These are phyloP conservation scores for Sinhomidia bicolor DNA, from an alignment of 2,888 invertebrate genomes.

Conservation along the genomic window DNA sequence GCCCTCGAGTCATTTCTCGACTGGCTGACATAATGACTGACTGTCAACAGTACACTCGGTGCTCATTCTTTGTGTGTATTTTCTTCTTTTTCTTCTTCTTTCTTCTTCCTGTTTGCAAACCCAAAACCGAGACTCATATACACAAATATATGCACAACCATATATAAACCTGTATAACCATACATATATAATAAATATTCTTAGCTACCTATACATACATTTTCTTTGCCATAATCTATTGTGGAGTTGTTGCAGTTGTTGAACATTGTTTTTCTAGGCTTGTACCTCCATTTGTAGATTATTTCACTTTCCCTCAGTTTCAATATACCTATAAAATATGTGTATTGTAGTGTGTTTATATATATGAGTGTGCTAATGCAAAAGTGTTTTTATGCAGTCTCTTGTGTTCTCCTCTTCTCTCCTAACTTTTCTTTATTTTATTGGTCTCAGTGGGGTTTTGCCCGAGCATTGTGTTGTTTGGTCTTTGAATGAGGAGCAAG, in stretches of 20 bases:
- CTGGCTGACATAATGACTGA: constrained; percentile 63
- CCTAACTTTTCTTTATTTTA: constrained; percentile 50
- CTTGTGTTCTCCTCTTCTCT: constrained; percentile 31
- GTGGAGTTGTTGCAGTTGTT: neutral
- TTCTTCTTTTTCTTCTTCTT: neutral
- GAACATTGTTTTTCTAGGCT: neutral
- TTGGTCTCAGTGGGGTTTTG: constrained; percentile 49
- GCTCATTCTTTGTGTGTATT: neutral
- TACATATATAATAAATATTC: no score
- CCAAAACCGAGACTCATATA: neutral
- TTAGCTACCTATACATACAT: neutral
- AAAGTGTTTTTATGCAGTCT: constrained; percentile 34
- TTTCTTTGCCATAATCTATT: neutral
- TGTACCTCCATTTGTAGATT: constrained; percentile 13
- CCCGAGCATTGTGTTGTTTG: constrained; percentile 1
- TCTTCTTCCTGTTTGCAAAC: neutral
- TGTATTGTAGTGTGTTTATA: no score
- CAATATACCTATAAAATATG: no score
- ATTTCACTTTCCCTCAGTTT: neutral
- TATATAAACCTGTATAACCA: no score
- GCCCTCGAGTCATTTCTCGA: constrained; percentile 44
- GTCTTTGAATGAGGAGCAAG: neutral
- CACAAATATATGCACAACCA: no score
- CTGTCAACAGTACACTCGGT: constrained; percentile 9
- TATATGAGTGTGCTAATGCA: constrained; percentile 21